Base-by-base conservation (phyloP, 2,888 invertebrate genomes). In the Helobdella robusta region DNA sequence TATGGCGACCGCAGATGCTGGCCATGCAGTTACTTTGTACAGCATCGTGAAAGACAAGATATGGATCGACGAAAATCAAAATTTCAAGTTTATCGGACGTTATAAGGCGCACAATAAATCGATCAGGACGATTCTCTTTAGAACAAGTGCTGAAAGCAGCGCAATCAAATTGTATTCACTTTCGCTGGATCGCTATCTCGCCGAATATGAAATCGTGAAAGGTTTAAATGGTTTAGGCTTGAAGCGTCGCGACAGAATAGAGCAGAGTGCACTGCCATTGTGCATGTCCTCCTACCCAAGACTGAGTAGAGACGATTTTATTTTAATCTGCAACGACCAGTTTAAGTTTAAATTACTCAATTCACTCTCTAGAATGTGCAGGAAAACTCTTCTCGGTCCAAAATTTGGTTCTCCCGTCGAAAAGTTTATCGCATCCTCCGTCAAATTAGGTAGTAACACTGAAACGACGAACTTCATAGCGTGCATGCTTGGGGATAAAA, bases 281-380 rank as follows among this genome's bases (percentile, higher is more conserved):
- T 78, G 81, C 48, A 83, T 84, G 74, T 72, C 79, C 1, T 81
- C 80, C 77, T 82, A 82, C 71, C 82, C 83, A 56, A 73, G 77
- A 36, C 74, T 78, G 40, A 77, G 75, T 15, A 74, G 77, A 61
- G 81, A 82, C 69, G 75, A 76, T 66, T 82, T 82, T 72, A 80
- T 87, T 64, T 77, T 87, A 1, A 76, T 85, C 15, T 83, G 85
- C 18, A 86, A 84, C 76, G 83, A 86, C 73, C 84, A 86, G 85
- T 83, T 82, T 74, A 89, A 89, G 78, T 85, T 85, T 73, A 87
- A 86, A 76, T 78, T 86, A 58, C 77, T 86, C 59, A 85, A 86
- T 76, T 82, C 84, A 62, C 77, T 78, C 2, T 85, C 85, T 0
- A 84, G 84, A 65, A 84, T 84, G 82, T 85, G 85, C n/a, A 79